Percentiles rank a stretch among this genome's conserved stretches.
Evolutionary conservation across 2,113 vertebrate genomes (phyloP).

Genomic region (Nettapus auritus): DNA sequence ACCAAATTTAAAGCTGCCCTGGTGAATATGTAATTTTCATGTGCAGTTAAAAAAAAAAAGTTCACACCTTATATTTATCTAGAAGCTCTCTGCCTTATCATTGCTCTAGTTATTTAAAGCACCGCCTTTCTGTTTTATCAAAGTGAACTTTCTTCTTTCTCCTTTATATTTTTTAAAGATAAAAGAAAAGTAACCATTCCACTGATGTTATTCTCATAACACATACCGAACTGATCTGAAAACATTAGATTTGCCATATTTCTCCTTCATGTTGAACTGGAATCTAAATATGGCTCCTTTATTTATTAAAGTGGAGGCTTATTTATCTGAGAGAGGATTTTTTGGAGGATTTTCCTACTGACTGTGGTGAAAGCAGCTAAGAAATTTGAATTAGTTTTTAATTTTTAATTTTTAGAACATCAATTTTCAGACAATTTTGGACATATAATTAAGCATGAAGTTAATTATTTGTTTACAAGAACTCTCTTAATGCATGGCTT

Average conservation of each 20-base stretch:
- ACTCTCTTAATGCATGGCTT: neutral
- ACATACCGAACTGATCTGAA: slow-evolving; percentile 37
- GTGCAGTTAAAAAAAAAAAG: neutral
- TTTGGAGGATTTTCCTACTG: neutral
- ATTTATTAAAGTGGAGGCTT: neutral
- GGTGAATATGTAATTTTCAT: neutral
- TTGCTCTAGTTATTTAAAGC: slow-evolving; percentile 10
- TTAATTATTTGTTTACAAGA: slow-evolving; percentile 15
- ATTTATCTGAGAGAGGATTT: neutral
- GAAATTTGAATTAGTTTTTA: neutral
- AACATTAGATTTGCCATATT: slow-evolving; percentile 17
- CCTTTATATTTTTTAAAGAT: slow-evolving; percentile 1
- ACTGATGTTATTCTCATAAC: slow-evolving; percentile 18
- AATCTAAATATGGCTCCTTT: slow-evolving; percentile 23
- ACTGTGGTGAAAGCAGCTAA: neutral
- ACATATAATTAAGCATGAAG: neutral
- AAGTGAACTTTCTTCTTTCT: neutral
- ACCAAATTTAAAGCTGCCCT: neutral
- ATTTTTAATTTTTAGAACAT: neutral
- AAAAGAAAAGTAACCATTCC: slow-evolving; percentile 3
- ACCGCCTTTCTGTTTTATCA: neutral
- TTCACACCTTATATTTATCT: neutral
- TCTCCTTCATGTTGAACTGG: neutral
- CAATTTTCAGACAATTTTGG: neutral
- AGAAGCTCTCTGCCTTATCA: slow-evolving; percentile 32